A percentile compares a stretch with the other conserved stretches of the same genome.
Evolutionary conservation across 2,113 vertebrate species (phyloP).

Genomic region (Cyphomyrus discorhynchus): DNA sequence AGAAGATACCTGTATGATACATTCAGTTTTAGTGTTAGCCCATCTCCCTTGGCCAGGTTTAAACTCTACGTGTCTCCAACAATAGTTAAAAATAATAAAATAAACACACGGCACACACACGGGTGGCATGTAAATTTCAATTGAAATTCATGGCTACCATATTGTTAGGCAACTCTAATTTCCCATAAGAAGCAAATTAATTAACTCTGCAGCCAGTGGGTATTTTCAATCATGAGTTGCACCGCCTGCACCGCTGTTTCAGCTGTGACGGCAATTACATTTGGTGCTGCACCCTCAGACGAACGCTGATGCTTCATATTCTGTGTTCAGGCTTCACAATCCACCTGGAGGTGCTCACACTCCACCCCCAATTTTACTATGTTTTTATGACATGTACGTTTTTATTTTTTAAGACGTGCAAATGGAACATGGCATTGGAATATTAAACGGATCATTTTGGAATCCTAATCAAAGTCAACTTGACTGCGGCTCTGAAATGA

Average conservation of each 20-base stretch:
- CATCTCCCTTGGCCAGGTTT: not conserved
- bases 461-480: not conserved
- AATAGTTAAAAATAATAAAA: not conserved
- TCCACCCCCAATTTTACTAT: not conserved
- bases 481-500: conserved; percentile 19
- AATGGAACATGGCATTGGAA: not conserved
- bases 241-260: conserved; percentile 11
- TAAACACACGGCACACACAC: not conserved
- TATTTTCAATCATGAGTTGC: conserved; percentile 18
- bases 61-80: not conserved
- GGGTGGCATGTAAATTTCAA: not conserved
- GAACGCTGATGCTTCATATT: not conserved
- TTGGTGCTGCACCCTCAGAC: not conserved
- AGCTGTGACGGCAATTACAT: conserved; percentile 21
- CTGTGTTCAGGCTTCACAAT: not conserved
- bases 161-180: conserved; percentile 14
- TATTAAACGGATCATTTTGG: not conserved
- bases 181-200: conserved; percentile 17
- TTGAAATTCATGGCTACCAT: conserved; percentile 9
- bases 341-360: not conserved
- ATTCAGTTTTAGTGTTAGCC: not conserved
- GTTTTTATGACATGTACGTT: not conserved
- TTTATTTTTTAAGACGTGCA: not conserved
- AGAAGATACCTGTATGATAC: not conserved
- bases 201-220: conserved; percentile 21